A percentile compares a stretch with the other conserved stretches of the same genome.
phyloP scores from a whole-genome alignment of 2,113 vertebrate species.

The Pogonocichla stellata region DNA sequence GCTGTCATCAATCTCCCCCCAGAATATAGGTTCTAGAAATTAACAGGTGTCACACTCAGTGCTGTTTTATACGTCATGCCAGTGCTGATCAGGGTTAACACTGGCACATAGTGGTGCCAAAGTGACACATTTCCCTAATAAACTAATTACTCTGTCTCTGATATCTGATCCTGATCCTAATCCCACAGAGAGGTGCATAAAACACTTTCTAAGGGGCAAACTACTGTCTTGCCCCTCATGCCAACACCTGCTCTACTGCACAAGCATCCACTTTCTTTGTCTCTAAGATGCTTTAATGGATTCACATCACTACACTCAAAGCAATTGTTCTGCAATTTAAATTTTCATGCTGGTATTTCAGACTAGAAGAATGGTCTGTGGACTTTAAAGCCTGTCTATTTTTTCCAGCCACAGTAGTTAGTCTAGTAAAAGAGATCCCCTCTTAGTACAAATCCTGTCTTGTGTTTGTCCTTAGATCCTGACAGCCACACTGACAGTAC shows the following conservation, averaged over 20 bases:
- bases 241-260: not conserved
- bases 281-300: not conserved
- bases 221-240: not conserved
- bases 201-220: not conserved
- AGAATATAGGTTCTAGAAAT: not conserved
- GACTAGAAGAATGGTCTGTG: not conserved
- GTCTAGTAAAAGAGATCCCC: not conserved
- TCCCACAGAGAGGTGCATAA: not conserved
- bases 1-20: not conserved
- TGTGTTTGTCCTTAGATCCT: not conserved
- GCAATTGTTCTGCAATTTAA: not conserved
- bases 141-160: not conserved
- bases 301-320: not conserved
- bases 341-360: not conserved
- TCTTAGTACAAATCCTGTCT: not conserved
- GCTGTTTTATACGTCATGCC: not conserved
- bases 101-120: not conserved
- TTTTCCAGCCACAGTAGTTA: not conserved
- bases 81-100: not conserved
- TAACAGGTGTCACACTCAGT: not conserved
- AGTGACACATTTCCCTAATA: not conserved
- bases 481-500: not conserved
- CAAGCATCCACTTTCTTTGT: not conserved
- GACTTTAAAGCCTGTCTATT: not conserved
- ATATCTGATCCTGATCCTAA: not conserved